These are phyloP conservation scores for Salvator merianae DNA, from an alignment of 2,113 vertebrate species.

Conservation along the genomic window DNA sequence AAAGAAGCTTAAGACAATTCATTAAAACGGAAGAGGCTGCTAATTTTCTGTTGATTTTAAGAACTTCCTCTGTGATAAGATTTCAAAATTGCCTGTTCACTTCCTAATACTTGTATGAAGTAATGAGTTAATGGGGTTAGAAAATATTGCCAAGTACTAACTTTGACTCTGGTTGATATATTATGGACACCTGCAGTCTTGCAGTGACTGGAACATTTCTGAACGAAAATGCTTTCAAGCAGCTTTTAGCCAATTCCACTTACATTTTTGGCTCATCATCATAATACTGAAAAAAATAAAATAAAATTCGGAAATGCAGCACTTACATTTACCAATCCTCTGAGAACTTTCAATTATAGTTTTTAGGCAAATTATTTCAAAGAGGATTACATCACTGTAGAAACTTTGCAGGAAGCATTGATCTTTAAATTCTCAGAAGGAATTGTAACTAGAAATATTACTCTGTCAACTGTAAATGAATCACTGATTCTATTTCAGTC, in stretches of 20 bases:
- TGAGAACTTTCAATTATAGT: slow-evolving; percentile 60
- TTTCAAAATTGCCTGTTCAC: slow-evolving; percentile 30
- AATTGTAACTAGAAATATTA: slow-evolving; percentile 50
- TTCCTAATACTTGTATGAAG: slow-evolving; percentile 37
- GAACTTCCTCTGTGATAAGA: slow-evolving; percentile 20
- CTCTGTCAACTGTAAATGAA: slow-evolving; percentile 38
- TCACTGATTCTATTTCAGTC: slow-evolving; percentile 37
- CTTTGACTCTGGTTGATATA: slow-evolving; percentile 60
- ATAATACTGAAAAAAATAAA: slow-evolving; percentile 52
- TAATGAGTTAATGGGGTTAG: slow-evolving; percentile 39
- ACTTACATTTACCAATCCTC: slow-evolving; percentile 62
- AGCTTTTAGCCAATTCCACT: slow-evolving; percentile 62
- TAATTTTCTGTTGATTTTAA: slow-evolving; percentile 25
- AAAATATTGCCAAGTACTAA: slow-evolving; percentile 55
- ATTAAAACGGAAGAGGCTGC: slow-evolving; percentile 14
- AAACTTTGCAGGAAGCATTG: slow-evolving; percentile 56
- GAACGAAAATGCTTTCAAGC: slow-evolving; percentile 65
- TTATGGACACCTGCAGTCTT: slow-evolving; percentile 70
- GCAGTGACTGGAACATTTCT: slow-evolving; percentile 64
- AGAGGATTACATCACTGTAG: slow-evolving; percentile 64
- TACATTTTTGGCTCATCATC: slow-evolving; percentile 62
- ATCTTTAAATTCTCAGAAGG: slow-evolving; percentile 53
- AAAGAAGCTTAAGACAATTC: slow-evolving; percentile 24
- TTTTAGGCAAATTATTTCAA: slow-evolving; percentile 59
- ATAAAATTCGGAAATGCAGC: slow-evolving; percentile 70